Conservation (phyloP, 1,140 invertebrate species). For the Mactra quadrangularis region DNA sequence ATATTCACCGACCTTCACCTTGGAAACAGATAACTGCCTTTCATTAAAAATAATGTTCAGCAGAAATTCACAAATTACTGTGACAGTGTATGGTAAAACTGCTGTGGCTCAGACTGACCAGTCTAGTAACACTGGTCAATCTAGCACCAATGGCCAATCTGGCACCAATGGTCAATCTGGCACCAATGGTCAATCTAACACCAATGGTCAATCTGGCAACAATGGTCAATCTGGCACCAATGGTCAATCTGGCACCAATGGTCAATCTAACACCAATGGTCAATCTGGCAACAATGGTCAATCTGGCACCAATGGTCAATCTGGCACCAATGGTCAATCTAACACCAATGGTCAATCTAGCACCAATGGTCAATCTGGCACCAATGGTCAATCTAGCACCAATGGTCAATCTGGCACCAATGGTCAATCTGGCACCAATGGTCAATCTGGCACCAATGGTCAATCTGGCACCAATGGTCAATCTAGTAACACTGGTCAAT, state of each 20-base stretch:
- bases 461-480: neutral
- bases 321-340: too few relatives aligned
- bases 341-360: too few relatives aligned
- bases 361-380: neutral
- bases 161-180: too few relatives aligned
- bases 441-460: too few relatives aligned
- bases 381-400: too few relatives aligned
- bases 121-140: neutral
- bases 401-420: too few relatives aligned
- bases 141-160: neutral
- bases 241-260: too few relatives aligned
- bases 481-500: neutral
- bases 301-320: too few relatives aligned
- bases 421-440: too few relatives aligned
- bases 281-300: neutral
- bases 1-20: slow-evolving; percentile 11
- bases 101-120: too few relatives aligned
- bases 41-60: slow-evolving; percentile 30
- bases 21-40: neutral
- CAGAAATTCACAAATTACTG: slow-evolving; percentile 36
- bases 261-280: neutral
- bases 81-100: slow-evolving; percentile 26
- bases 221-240: too few relatives aligned
- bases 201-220: neutral
- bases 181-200: too few relatives aligned